Evolutionary conservation across 2,797 vertebrate genomes (phyloP).

Genomic region (Sternarchorhynchus goeldii): DNA sequence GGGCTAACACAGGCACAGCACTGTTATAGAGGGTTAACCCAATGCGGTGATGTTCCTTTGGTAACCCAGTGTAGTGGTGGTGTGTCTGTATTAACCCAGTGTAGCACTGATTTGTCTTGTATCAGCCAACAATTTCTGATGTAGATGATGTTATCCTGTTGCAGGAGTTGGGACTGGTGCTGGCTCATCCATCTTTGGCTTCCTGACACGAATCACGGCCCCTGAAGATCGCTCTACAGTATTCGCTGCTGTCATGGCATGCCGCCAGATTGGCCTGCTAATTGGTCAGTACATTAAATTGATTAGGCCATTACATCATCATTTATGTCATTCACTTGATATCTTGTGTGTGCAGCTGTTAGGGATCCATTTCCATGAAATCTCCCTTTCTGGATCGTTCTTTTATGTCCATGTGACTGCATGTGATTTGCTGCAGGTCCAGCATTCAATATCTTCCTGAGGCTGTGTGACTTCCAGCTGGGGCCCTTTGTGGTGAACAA

Average conservation of each 20-base stretch:
- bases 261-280: conserved; percentile 82
- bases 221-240: conserved; percentile 78
- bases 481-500: conserved; percentile 82
- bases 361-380: no score
- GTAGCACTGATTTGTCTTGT: not conserved
- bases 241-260: conserved; percentile 84
- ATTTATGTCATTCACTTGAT: no score
- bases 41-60: no score
- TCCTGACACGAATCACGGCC: conserved; percentile 76
- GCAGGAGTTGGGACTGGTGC: conserved; percentile 81
- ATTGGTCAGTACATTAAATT: conserved; percentile 73
- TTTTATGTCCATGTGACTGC: not conserved
- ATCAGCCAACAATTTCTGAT: no score
- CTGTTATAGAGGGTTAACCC: no score
- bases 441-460: conserved; percentile 83
- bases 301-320: not conserved
- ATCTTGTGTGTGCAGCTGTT: no score
- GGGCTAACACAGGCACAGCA: no score
- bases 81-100: no score
- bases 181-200: conserved; percentile 82
- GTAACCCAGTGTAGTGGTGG: no score
- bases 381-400: no score
- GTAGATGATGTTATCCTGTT: not conserved
- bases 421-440: conserved; percentile 71
- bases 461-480: conserved; percentile 78